Conservation (phyloP, 1,140 invertebrate genomes). For the Saccostrea echinata region DNA sequence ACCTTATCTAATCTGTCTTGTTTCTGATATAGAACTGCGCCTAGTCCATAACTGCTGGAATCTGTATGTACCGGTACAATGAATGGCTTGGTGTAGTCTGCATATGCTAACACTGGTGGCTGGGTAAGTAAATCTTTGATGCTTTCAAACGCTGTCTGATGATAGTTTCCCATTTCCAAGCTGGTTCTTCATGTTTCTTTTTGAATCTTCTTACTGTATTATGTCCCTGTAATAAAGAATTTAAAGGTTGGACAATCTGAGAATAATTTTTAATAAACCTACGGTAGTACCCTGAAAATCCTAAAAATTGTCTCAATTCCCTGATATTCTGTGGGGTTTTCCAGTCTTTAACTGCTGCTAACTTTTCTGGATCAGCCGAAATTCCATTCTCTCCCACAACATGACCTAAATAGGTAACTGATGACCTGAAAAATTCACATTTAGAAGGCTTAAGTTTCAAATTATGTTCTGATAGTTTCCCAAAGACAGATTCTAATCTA, state of each 20-base stretch:
- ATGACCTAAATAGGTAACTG: too few species aligned
- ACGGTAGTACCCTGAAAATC: conserved; percentile 41
- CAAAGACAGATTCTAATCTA: too few species aligned
- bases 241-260: neutral
- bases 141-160: conserved; percentile 12
- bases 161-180: neutral
- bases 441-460: too few species aligned
- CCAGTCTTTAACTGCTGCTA: conserved; percentile 33
- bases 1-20: neutral
- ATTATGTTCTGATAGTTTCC: too few species aligned
- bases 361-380: neutral
- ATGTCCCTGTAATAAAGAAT: neutral
- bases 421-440: too few species aligned
- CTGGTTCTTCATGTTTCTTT: neutral
- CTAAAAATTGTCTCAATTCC: conserved; percentile 25
- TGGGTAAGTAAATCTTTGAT: conserved; percentile 4
- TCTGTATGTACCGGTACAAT: conserved; percentile 40
- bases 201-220: neutral
- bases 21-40: conserved; percentile 42
- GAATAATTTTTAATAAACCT: conserved; percentile 37
- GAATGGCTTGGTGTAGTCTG: conserved; percentile 25
- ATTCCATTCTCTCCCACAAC: too few species aligned
- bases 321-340: conserved; percentile 45
- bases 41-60: conserved; percentile 20
- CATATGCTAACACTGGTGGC: neutral